A percentile compares a stretch with the other conserved stretches of the same genome.
Conservation (phyloP, 2,888 invertebrate genomes). For the Diploptera punctata region DNA sequence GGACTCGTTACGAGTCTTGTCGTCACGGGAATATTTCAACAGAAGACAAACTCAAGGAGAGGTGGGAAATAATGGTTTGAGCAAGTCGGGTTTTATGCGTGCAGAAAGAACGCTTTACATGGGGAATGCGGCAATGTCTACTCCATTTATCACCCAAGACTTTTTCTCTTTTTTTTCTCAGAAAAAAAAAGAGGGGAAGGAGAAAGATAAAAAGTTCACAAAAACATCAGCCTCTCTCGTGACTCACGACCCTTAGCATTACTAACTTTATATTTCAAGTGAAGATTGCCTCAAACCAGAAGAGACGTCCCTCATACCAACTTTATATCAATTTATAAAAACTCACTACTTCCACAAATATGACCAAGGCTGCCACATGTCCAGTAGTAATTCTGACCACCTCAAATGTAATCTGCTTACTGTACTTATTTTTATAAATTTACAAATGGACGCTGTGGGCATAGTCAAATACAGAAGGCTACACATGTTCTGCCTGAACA, state of each 20-base stretch:
- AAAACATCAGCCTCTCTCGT: background rate
- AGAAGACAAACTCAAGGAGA: constrained; percentile 24
- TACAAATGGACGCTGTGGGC: too few relatives aligned
- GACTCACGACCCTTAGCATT: background rate
- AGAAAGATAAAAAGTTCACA: background rate
- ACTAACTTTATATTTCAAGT: background rate
- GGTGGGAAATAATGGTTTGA: constrained; percentile 35
- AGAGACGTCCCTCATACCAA: too few relatives aligned
- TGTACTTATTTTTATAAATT: too few relatives aligned
- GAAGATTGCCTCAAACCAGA: background rate
- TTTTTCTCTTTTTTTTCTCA: constrained; percentile 3
- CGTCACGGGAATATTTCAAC: constrained; percentile 31
- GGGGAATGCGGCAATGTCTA: constrained; percentile 10
- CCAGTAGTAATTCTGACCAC: too few relatives aligned
- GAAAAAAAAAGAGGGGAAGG: background rate
- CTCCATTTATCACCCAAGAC: constrained; percentile 35
- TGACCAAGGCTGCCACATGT: too few relatives aligned
- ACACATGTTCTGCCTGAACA: too few relatives aligned
- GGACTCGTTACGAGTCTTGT: constrained; percentile 39
- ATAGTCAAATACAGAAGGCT: too few relatives aligned
- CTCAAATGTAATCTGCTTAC: too few relatives aligned
- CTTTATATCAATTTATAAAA: too few relatives aligned
- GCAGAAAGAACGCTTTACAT: constrained; percentile 36
- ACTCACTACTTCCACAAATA: too few relatives aligned
- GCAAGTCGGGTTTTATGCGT: constrained; percentile 34